A percentile compares a stretch with the other conserved stretches of the same genome.
Evolutionary conservation across 2,113 vertebrate species (phyloP).

Genomic region (Stomatorhinus ivindoensis): DNA sequence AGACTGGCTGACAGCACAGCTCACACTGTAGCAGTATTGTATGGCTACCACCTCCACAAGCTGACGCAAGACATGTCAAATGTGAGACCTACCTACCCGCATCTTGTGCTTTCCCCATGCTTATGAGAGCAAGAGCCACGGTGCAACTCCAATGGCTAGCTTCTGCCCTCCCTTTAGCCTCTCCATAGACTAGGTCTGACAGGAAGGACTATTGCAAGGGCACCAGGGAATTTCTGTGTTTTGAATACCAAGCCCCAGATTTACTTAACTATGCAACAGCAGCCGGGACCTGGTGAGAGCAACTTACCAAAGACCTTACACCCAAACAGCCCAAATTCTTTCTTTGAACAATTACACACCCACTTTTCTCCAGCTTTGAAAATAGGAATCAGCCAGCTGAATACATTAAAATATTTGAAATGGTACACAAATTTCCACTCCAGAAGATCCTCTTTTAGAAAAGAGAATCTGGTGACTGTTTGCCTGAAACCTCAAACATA

Average conservation of each 20-base stretch:
- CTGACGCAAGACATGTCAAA: conserved; percentile 2
- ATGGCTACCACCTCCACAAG: background rate
- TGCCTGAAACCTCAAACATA: background rate
- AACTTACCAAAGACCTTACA: background rate
- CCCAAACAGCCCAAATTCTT: background rate
- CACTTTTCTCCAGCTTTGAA: background rate
- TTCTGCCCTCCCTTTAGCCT: background rate
- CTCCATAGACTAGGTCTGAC: background rate
- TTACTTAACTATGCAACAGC: background rate
- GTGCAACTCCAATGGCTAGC: background rate
- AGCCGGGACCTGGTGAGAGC: background rate
- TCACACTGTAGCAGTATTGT: background rate
- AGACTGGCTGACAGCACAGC: background rate
- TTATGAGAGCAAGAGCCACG: background rate
- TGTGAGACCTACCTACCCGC: background rate
- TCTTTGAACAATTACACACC: background rate
- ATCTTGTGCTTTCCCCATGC: background rate
- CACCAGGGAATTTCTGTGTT: background rate
- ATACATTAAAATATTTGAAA: background rate
- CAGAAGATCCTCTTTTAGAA: background rate
- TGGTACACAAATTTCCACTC: background rate
- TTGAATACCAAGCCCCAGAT: background rate
- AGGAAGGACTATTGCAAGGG: background rate
- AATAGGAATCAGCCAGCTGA: background rate
- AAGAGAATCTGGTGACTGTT: background rate